Percentiles rank a stretch among this genome's conserved stretches.
phyloP scores from a whole-genome alignment of 1,140 invertebrate species.

The Trachelipus rathkii region DNA sequence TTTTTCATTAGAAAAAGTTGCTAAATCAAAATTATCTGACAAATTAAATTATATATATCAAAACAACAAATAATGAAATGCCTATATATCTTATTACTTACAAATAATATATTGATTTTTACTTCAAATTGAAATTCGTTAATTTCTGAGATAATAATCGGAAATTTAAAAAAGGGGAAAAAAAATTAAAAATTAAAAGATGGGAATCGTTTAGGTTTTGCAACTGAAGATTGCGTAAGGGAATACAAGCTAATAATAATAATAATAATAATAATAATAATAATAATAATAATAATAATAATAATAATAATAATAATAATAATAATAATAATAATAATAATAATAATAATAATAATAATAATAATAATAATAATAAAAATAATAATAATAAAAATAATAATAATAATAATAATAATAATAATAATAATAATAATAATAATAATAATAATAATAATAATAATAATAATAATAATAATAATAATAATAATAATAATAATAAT shows the following conservation, averaged over 20 bases:
- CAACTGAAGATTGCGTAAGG: background rate
- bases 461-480: background rate
- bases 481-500: background rate
- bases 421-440: no score
- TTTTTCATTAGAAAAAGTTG: no score
- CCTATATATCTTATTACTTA: no score
- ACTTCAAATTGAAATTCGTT: no score
- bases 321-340: background rate
- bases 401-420: conserved; percentile 3
- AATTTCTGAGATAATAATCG: no score
- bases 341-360: background rate
- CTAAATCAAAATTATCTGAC: no score
- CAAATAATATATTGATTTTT: no score
- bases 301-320: background rate
- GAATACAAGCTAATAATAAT: background rate
- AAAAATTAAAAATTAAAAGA: no score
- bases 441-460: background rate
- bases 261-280: background rate
- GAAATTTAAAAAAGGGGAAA: no score
- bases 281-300: conserved; percentile 4
- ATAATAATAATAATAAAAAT: background rate
- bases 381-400: background rate
- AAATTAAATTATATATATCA: no score
- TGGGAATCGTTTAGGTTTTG: no score
- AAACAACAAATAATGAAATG: no score